These are phyloP conservation scores for Eilema caniola DNA, from an alignment of 2,888 invertebrate genomes.

Conservation along the genomic window DNA sequence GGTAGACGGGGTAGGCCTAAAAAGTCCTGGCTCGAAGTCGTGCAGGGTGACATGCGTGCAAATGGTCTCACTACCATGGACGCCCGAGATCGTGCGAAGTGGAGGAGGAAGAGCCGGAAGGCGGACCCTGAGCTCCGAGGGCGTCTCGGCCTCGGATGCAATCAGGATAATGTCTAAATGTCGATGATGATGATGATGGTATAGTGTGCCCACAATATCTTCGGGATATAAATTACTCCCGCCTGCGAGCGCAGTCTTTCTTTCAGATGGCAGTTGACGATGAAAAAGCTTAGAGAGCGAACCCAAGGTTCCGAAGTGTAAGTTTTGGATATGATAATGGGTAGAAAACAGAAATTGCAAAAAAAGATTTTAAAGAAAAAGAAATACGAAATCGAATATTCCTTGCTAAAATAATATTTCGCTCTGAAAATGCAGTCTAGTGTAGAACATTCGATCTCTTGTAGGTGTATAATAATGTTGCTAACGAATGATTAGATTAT, in stretches of 20 bases:
- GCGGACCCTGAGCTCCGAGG: no score
- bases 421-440: background rate
- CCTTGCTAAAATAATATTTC: background rate
- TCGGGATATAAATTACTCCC: background rate
- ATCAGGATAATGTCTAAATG: no score
- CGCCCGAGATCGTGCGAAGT: no score
- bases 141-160: no score
- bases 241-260: background rate
- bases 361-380: no score
- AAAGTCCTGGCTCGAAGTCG: no score
- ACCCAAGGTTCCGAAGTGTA: background rate
- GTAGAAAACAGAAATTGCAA: background rate
- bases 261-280: background rate
- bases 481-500: slow-evolving; percentile 51
- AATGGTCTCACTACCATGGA: no score
- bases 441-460: background rate
- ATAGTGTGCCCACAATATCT: background rate
- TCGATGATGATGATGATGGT: no score
- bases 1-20: no score
- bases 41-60: no score
- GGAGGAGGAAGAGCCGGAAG: no score
- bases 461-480: slow-evolving; percentile 34
- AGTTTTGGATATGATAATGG: background rate
- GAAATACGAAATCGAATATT: no score
- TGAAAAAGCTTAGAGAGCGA: background rate